These are phyloP conservation scores for Molorchus minor DNA, from an alignment of 2,888 invertebrate species.

Conservation along the genomic window DNA sequence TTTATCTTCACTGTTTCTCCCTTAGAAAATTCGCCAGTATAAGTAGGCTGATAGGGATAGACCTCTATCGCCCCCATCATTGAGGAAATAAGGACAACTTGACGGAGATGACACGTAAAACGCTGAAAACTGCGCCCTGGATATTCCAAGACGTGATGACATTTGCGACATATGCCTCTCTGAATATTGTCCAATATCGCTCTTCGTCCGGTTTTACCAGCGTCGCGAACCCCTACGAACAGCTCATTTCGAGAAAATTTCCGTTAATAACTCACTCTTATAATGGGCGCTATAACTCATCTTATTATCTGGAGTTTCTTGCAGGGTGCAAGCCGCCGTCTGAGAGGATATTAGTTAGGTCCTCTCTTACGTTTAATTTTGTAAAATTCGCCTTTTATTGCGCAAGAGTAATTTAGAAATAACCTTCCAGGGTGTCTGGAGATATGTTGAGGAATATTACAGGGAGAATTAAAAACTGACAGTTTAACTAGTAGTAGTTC, in stretches of 20 bases:
- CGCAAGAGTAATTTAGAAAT: no score
- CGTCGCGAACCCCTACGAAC: constrained; percentile 6
- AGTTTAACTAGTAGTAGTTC: no score
- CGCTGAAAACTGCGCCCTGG: constrained; percentile 19
- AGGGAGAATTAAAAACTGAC: no score
- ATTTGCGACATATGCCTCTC: constrained; percentile 35
- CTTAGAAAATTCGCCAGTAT: no score
- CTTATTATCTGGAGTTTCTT: constrained; percentile 27
- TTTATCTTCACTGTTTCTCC: no score
- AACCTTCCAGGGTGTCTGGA: no score
- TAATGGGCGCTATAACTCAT: constrained; percentile 33
- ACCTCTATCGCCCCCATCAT: no score
- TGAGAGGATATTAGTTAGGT: background rate
- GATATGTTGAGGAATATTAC: no score
- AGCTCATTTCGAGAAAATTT: constrained; percentile 34
- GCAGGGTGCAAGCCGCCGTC: background rate
- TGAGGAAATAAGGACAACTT: no score
- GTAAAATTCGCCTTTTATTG: background rate
- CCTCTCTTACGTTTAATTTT: constrained; percentile 1
- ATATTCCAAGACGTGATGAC: constrained; percentile 32
- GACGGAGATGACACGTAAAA: constrained; percentile 24
- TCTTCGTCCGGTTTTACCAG: constrained; percentile 9
- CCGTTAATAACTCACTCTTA: constrained; percentile 32
- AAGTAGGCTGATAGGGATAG: no score
- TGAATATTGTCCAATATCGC: constrained; percentile 31